Evolutionary conservation across 2,888 invertebrate species (phyloP).

Genomic region (Apodemia duryi): DNA sequence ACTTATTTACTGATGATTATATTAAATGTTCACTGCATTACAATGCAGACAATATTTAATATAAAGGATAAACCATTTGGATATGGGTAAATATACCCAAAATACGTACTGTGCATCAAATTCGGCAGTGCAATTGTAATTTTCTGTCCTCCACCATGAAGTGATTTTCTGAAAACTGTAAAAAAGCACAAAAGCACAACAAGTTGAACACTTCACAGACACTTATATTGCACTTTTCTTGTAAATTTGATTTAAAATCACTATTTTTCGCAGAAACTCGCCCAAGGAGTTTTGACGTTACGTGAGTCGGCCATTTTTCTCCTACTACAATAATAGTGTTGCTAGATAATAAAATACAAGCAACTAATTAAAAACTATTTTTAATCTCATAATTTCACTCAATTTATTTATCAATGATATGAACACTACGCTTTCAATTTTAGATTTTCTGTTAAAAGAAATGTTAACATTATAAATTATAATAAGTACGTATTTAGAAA

Average conservation of each 20-base stretch:
- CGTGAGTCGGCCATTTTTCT: slow-evolving; percentile 68
- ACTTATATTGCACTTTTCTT: slow-evolving; percentile 37
- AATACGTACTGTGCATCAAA: slow-evolving; percentile 68
- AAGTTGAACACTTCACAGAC: slow-evolving; percentile 48
- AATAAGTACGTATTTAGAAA: too few relatives aligned
- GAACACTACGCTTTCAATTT: not conserved
- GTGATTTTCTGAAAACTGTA: slow-evolving; percentile 35
- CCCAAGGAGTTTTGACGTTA: slow-evolving; percentile 67
- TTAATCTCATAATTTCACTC: too few relatives aligned
- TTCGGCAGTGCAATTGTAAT: slow-evolving; percentile 43
- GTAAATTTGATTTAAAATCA: slow-evolving; percentile 44
- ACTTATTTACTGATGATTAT: not conserved
- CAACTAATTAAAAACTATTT: slow-evolving; percentile 3
- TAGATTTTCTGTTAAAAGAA: not conserved
- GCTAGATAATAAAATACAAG: slow-evolving; percentile 35
- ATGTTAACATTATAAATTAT: too few relatives aligned
- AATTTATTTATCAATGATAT: too few relatives aligned
- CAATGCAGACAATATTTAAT: not conserved
- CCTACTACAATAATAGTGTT: slow-evolving; percentile 45
- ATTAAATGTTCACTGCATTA: not conserved
- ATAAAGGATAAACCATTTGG: slow-evolving; percentile 15
- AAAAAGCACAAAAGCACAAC: slow-evolving; percentile 36
- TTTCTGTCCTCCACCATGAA: slow-evolving; percentile 43
- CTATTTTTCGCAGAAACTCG: slow-evolving; percentile 59
- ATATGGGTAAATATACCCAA: slow-evolving; percentile 34